A percentile compares a stretch with the other conserved stretches of the same genome.
Conservation (phyloP, 2,888 invertebrate species). For the Calliphora vomitoria region DNA sequence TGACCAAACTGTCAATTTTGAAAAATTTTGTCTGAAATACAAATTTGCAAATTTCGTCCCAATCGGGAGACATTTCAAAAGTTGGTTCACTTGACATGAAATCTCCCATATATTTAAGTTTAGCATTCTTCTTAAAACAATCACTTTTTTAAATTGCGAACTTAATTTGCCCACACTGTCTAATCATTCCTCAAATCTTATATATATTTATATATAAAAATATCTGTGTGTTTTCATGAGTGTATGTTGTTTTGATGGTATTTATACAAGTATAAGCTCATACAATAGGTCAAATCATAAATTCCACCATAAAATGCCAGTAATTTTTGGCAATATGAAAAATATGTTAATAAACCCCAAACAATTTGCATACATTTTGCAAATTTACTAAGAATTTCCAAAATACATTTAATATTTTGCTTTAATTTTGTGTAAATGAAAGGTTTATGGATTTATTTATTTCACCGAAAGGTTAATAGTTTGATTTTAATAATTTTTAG, state of each 20-base stretch:
- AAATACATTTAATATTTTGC: slow-evolving; percentile 1
- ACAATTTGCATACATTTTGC: slow-evolving; percentile 43
- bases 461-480: neutral
- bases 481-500: neutral
- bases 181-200: neutral
- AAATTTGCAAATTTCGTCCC: too few species aligned
- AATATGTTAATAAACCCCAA: slow-evolving; percentile 56
- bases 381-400: neutral
- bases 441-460: neutral
- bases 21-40: too few species aligned
- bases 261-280: neutral
- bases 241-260: neutral
- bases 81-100: too few species aligned
- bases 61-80: too few species aligned
- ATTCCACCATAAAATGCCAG: slow-evolving; percentile 44
- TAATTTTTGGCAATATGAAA: slow-evolving; percentile 46
- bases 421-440: neutral
- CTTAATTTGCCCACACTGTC: too few species aligned
- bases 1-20: too few species aligned
- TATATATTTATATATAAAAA: neutral
- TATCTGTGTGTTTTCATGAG: neutral
- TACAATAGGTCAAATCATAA: slow-evolving; percentile 36
- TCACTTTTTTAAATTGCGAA: too few species aligned
- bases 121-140: too few species aligned
- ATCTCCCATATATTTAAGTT: too few species aligned